Percentiles rank a stretch among this genome's conserved stretches.
These are phyloP conservation scores for Syndactyla subalaris DNA, from an alignment of 2,797 vertebrate species.

Conservation along the genomic window DNA sequence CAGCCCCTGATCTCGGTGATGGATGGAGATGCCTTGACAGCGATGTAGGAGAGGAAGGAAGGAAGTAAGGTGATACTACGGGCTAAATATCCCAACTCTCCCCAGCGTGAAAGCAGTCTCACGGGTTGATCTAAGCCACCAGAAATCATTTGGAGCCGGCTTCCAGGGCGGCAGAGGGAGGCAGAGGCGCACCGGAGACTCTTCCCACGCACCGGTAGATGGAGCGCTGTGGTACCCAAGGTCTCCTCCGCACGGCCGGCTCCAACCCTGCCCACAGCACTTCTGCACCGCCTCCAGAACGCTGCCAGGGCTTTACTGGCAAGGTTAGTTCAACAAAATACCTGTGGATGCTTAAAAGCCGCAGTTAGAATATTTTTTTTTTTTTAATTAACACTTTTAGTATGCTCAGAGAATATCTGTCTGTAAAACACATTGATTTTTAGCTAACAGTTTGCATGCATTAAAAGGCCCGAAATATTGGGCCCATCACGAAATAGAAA, in stretches of 20 bases:
- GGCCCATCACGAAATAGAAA: not conserved
- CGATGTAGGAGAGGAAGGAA: not conserved
- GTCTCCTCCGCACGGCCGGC: too few species aligned
- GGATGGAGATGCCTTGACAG: not conserved
- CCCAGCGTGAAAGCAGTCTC: not conserved
- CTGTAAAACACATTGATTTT: not conserved
- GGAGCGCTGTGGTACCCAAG: not conserved
- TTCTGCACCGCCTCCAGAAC: rapidly evolving
- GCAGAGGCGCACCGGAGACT: not conserved
- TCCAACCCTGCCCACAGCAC: too few species aligned
- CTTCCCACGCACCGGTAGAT: not conserved
- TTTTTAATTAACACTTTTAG: not conserved
- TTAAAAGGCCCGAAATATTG: not conserved
- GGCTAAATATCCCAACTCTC: not conserved
- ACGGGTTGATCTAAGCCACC: not conserved
- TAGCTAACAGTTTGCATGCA: not conserved
- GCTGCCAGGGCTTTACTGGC: not conserved
- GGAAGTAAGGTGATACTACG: not conserved
- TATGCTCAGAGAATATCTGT: not conserved
- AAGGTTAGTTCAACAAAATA: not conserved
- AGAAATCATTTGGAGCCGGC: rapidly evolving
- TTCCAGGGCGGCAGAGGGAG: not conserved
- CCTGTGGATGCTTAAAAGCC: not conserved
- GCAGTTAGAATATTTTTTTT: not conserved
- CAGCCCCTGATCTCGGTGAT: not conserved